Evolutionary conservation across 2,797 vertebrate genomes (phyloP).

Genomic region (Sylvilagus floridanus): DNA sequence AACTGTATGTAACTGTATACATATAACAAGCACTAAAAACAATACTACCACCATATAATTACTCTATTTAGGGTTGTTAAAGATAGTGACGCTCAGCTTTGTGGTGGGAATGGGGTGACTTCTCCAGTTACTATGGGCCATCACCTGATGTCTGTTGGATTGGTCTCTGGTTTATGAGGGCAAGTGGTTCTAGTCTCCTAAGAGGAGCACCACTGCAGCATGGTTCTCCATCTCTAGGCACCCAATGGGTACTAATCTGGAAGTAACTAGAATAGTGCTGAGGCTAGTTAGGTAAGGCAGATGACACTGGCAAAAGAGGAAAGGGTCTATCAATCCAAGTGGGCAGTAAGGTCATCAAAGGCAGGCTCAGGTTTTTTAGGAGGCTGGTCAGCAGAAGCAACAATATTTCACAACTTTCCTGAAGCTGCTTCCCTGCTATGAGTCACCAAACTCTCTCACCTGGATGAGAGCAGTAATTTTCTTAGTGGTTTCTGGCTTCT

Average conservation of each 20-base stretch:
- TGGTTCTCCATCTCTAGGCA: neutral
- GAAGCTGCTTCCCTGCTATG: neutral
- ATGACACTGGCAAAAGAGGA: neutral
- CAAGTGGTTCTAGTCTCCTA: neutral
- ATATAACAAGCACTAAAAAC: neutral
- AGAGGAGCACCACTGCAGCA: neutral
- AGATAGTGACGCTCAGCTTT: neutral
- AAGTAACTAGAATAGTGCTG: neutral
- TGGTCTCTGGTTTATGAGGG: neutral
- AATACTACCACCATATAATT: neutral
- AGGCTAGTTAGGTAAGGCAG: neutral
- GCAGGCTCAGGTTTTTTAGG: neutral
- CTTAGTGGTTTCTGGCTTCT: neutral
- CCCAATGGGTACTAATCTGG: neutral
- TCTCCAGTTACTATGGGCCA: slow-evolving; percentile 34
- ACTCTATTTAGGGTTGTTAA: slow-evolving; percentile 1
- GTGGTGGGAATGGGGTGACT: neutral
- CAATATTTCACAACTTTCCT: slow-evolving; percentile 1
- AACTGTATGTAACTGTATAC: neutral
- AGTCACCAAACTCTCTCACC: neutral
- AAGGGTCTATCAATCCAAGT: neutral
- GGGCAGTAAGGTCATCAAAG: neutral
- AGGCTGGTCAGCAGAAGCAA: neutral
- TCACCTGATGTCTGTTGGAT: neutral
- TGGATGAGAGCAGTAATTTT: neutral